A percentile compares a stretch with the other conserved stretches of the same genome.
Evolutionary conservation across 2,113 vertebrate genomes (phyloP).

Genomic region (Pycnonotus jocosus): DNA sequence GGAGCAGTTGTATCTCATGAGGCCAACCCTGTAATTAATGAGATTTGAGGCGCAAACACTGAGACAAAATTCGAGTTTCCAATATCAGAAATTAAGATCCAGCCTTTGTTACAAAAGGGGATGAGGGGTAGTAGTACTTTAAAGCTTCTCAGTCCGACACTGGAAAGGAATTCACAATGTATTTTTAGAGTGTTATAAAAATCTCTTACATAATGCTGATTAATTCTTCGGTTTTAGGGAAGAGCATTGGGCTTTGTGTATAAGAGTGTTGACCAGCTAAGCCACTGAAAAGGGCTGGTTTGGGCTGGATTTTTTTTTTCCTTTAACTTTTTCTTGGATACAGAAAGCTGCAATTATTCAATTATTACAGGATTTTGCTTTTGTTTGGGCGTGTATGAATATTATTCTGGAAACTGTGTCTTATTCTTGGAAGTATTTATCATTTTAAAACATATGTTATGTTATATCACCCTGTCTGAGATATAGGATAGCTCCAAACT

Average conservation of each 20-base stretch:
- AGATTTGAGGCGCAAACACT: constrained; percentile 57
- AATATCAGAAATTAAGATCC: constrained; percentile 38
- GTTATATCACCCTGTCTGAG: constrained; percentile 46
- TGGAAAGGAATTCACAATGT: constrained; percentile 49
- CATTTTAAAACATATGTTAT: constrained; percentile 64
- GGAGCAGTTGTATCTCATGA: constrained; percentile 54
- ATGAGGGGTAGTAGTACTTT: constrained; percentile 20
- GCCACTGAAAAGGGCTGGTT: constrained; percentile 24
- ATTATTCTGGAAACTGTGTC: constrained; percentile 61
- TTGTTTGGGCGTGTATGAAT: constrained; percentile 61
- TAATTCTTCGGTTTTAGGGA: constrained; percentile 59
- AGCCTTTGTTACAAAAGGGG: constrained; percentile 30
- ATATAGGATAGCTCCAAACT: constrained; percentile 48
- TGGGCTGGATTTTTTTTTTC: not conserved
- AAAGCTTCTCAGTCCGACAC: constrained; percentile 49
- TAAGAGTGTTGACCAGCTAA: constrained; percentile 41
- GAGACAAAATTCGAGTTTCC: constrained; percentile 54
- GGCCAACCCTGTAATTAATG: constrained; percentile 68
- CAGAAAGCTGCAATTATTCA: constrained; percentile 38
- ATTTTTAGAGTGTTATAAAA: constrained; percentile 64
- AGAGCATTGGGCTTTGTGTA: constrained; percentile 44
- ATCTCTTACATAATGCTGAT: constrained; percentile 53
- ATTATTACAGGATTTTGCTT: constrained; percentile 46
- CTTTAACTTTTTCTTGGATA: constrained; percentile 20
- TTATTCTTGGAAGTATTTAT: constrained; percentile 71